These are phyloP conservation scores for Ecdyonurus torrentis DNA, from an alignment of 2,888 invertebrate genomes.

Conservation along the genomic window DNA sequence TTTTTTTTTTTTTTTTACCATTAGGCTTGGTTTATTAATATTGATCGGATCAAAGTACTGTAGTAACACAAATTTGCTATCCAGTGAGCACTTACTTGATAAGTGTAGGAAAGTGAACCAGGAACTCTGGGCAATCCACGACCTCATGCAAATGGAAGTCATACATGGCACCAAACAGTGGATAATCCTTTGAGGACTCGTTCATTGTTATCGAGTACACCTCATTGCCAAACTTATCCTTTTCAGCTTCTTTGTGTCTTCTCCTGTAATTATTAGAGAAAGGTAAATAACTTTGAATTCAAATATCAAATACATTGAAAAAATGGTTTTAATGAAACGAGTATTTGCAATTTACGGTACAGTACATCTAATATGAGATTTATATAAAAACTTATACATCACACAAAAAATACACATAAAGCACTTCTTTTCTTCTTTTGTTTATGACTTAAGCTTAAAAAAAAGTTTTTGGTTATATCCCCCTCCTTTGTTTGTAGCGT, in stretches of 20 bases:
- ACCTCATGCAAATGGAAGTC: conserved; percentile 91
- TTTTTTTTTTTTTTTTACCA: too few species aligned
- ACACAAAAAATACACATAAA: too few species aligned
- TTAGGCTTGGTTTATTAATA: too few species aligned
- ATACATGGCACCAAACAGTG: conserved; percentile 91
- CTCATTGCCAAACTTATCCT: conserved; percentile 52
- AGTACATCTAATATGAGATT: too few species aligned
- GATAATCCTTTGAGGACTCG: conserved; percentile 32
- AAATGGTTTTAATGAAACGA: too few species aligned
- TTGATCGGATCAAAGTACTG: too few species aligned
- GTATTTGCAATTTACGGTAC: too few species aligned
- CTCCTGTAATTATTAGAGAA: conserved; percentile 21
- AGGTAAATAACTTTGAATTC: neutral
- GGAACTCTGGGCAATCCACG: conserved; percentile 96
- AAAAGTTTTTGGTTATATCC: too few species aligned
- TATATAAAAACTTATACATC: too few species aligned
- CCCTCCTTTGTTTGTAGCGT: neutral
- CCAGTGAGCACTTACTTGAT: conserved; percentile 26
- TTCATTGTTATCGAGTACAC: neutral
- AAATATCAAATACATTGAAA: too few species aligned
- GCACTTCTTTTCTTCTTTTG: too few species aligned
- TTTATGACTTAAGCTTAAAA: too few species aligned
- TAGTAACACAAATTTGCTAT: neutral
- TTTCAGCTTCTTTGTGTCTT: conserved; percentile 38
- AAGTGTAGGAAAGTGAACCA: conserved; percentile 82